Evolutionary conservation across 2,888 invertebrate genomes (phyloP).

Genomic region (Oeneis ivallda): DNA sequence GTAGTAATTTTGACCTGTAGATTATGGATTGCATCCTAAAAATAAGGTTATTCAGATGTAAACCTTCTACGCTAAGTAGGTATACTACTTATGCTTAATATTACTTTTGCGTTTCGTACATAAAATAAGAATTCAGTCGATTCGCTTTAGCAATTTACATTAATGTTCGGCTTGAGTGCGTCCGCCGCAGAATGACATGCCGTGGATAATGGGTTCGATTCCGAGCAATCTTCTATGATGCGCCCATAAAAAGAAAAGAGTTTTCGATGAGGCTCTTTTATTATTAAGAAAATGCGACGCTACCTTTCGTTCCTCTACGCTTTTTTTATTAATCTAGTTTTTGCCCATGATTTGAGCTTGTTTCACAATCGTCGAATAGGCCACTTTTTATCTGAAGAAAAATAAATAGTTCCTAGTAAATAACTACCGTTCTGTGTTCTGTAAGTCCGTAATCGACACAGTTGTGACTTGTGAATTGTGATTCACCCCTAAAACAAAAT

Average conservation of each 20-base stretch:
- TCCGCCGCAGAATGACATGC: conserved; percentile 50
- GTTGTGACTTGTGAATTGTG: too few relatives aligned
- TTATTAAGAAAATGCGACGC: conserved; percentile 3
- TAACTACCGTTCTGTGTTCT: too few relatives aligned
- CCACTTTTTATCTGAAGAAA: background rate
- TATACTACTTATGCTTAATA: background rate
- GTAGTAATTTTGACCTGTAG: too few relatives aligned
- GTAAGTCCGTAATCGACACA: too few relatives aligned
- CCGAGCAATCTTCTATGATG: conserved; percentile 47
- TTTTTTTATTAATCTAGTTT: background rate
- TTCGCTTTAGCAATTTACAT: conserved; percentile 52
- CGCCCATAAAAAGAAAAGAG: conserved; percentile 34
- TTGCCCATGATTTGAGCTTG: too few relatives aligned
- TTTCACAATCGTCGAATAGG: too few relatives aligned
- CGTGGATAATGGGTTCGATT: conserved; percentile 69
- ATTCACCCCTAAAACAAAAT: too few relatives aligned
- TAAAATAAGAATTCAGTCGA: conserved; percentile 21
- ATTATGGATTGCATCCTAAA: too few relatives aligned
- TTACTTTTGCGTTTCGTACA: conserved; percentile 5
- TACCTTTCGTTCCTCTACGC: background rate
- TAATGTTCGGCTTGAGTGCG: conserved; percentile 50
- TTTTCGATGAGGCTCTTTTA: conserved; percentile 26
- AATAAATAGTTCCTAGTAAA: background rate
- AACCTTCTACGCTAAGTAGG: too few relatives aligned
- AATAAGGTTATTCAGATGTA: too few relatives aligned